Conservation (phyloP, 2,888 invertebrate species). For the Gisinianus flammeolus region DNA sequence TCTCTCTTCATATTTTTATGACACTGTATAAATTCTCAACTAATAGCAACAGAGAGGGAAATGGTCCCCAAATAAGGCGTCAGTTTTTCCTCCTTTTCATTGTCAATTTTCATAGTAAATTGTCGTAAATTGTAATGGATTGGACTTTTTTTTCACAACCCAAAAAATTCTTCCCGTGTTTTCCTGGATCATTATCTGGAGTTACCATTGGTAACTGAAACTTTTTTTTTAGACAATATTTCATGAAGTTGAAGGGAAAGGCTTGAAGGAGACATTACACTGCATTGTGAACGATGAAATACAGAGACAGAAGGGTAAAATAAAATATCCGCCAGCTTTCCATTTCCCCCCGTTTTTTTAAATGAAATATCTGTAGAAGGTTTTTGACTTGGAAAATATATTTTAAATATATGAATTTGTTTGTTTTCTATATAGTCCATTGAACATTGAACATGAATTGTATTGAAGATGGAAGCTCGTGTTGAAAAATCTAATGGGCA, state of each 20-base stretch:
- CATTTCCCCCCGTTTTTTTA: too few relatives aligned
- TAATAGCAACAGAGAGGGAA: constrained; percentile 4
- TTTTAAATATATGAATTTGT: too few relatives aligned
- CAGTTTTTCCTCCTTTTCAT: background rate
- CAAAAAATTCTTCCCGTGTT: too few relatives aligned
- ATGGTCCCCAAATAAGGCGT: constrained; percentile 8
- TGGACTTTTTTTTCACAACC: background rate
- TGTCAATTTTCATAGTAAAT: background rate
- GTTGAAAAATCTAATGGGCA: background rate
- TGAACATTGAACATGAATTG: background rate
- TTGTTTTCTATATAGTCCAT: background rate
- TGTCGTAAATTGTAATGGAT: background rate
- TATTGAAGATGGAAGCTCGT: background rate
- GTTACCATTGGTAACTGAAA: too few relatives aligned
- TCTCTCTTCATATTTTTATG: constrained; percentile 10
- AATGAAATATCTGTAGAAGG: too few relatives aligned
- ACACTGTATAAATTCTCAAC: constrained; percentile 16
- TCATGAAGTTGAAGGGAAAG: background rate
- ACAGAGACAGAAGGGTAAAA: too few relatives aligned
- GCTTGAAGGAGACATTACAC: too few relatives aligned
- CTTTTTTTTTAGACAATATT: too few relatives aligned
- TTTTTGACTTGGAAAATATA: too few relatives aligned
- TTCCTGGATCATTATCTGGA: too few relatives aligned
- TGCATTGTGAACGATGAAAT: too few relatives aligned
- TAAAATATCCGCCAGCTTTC: too few relatives aligned